phyloP scores from a whole-genome alignment of 1,140 invertebrate genomes.

The Pararge aegeria region DNA sequence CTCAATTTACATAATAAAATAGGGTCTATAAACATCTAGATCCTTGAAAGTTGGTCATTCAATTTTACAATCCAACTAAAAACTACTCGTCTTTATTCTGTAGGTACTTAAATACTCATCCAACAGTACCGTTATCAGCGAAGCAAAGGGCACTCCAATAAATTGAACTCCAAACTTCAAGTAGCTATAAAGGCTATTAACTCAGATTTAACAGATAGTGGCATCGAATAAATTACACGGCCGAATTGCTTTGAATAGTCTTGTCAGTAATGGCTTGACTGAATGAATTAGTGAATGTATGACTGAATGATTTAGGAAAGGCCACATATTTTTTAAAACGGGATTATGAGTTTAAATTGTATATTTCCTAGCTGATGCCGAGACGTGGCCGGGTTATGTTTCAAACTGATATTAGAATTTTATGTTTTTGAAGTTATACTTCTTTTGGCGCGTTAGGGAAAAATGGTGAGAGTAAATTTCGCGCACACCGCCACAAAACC shows the following conservation, averaged over 20 bases:
- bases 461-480: too few species aligned
- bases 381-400: too few species aligned
- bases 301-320: too few species aligned
- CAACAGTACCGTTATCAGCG: neutral
- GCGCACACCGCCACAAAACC: too few species aligned
- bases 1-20: neutral
- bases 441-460: too few species aligned
- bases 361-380: too few species aligned
- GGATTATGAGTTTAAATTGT: too few species aligned
- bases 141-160: slow-evolving; percentile 1
- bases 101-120: neutral
- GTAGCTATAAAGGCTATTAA: neutral
- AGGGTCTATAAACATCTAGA: neutral
- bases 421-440: too few species aligned
- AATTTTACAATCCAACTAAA: neutral
- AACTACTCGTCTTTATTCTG: too few species aligned
- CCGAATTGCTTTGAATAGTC: neutral
- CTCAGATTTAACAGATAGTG: neutral
- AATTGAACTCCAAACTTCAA: slow-evolving; percentile 2
- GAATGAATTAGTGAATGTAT: neutral
- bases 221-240: neutral
- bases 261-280: neutral
- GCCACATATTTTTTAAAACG: too few species aligned
- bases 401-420: too few species aligned
- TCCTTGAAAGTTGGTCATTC: neutral